Base-by-base conservation (phyloP, 2,888 invertebrate species). In the Acrocera orbiculus region DNA sequence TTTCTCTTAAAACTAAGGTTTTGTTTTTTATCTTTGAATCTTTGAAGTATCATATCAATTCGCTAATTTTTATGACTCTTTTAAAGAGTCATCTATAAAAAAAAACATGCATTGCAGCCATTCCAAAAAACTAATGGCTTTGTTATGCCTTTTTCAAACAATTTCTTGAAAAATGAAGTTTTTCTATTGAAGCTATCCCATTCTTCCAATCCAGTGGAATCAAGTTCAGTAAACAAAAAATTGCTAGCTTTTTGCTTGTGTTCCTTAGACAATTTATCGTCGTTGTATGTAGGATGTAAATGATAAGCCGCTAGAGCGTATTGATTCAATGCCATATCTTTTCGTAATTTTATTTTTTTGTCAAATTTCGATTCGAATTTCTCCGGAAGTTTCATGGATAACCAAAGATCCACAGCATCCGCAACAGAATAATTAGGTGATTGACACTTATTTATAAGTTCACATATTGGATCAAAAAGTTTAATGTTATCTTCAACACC, bases 51-150 rank as follows among this genome's bases (percentile, higher is more conserved):
- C n/a, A n/a, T n/a, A n/a, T n/a, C n/a, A n/a, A n/a, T n/a, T n/a
- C n/a, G n/a, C n/a, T n/a, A n/a, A n/a, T n/a, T n/a, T n/a, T n/a
- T n/a, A n/a, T n/a, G n/a, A n/a, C n/a, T n/a, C n/a, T n/a, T n/a
- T n/a, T n/a, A n/a, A n/a, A n/a, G n/a, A n/a, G n/a, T n/a, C n/a
- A n/a, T n/a, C n/a, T n/a, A n/a, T n/a, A n/a, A n/a, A n/a, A n/a
- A n/a, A n/a, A n/a, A n/a, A n/a, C n/a, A n/a, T n/a, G n/a, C n/a
- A n/a, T n/a, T n/a, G n/a, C n/a, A n/a, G n/a, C n/a, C n/a, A n/a
- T 31, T 32, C 40, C 43, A 43, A 22, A 37, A 42, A 17, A 35
- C 20, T 19, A 37, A 8, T 8, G 39, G 39, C 17, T 37, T 41
- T 28, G n/a, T 7, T 10, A 39, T 34, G 8, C 23, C 16, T 11